Evolutionary conservation across 2,113 vertebrate genomes (phyloP), one percentile per base, ranked within the genome.

Genomic region (Aldabrachelys gigantea): DNA sequence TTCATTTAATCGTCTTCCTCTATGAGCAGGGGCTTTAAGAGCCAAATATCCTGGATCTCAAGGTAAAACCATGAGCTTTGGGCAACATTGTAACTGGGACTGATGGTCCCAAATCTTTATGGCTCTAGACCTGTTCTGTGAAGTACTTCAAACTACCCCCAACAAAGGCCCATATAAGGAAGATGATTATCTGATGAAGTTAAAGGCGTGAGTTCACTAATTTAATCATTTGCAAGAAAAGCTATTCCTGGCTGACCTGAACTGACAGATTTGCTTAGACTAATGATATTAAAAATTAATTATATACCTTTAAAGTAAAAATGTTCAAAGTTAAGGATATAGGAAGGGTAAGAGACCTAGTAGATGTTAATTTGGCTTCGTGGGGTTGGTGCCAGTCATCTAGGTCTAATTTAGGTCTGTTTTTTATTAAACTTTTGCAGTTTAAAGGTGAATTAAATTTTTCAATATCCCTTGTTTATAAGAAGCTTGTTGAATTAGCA

Each of bases 371-470:
- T 65, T 81, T 81, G 50, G 85, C 95, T 95, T 94, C 59, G 90
- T 0, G 3, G 21, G 22, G 91, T 94, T 89, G 57, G 78, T 93
- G 84, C 12, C 59, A 78, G 69, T 90, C 38, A 25, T 10, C 11
- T 89, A 94, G 52, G 59, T 89, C 78, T 80, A 25, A 75, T 85
- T 84, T 84, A 93, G 52, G 82, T 92, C 17, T 89, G 49, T 92
- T 94, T 72, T 96, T 95, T 91, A 91, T 91, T 87, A 91, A 85
- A 91, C n/a, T 80, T 93, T 83, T 92, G 24, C 50, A 93, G 47
- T 80, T 87, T 92, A 49, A 21, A 93, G 41, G 52, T 92, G 87
- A 91, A 93, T 89, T 87, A 1, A 72, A 88, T 92, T 92, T 89
- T 94, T 84, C 85, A 90, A 16, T 84, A 76, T 83, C 27, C 57